These are phyloP conservation scores for Rhizomys pruinosus DNA, from an alignment of 2,113 vertebrate genomes.

Conservation along the genomic window DNA sequence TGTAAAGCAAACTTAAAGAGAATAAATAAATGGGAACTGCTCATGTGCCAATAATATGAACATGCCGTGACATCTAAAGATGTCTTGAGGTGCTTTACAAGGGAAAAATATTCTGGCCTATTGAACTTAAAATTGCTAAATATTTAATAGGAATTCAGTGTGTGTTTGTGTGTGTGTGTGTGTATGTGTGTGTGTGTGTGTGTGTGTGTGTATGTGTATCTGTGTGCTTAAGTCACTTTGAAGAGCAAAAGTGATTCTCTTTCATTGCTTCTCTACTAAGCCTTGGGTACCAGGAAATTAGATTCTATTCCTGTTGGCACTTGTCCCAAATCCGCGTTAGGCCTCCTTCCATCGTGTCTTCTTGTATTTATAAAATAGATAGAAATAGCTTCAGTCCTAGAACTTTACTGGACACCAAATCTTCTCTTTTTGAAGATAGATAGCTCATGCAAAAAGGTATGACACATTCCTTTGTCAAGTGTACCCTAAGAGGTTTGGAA, in stretches of 20 bases:
- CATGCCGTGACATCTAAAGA: background rate
- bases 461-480: conserved; percentile 64
- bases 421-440: conserved; percentile 35
- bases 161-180: background rate
- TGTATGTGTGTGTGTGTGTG: background rate
- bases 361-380: conserved; percentile 30
- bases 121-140: background rate
- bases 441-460: conserved; percentile 49
- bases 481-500: conserved; percentile 66
- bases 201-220: background rate
- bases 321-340: background rate
- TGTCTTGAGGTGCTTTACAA: background rate
- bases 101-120: background rate
- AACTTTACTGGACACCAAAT: background rate
- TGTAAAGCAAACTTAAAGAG: background rate
- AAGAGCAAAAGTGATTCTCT: conserved; percentile 15
- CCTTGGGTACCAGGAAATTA: background rate
- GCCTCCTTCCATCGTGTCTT: background rate
- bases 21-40: background rate
- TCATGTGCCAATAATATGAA: background rate
- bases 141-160: background rate
- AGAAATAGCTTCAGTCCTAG: background rate
- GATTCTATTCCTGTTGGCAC: background rate
- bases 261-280: background rate
- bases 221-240: background rate